Evolutionary conservation across 2,888 invertebrate genomes (phyloP).

Genomic region (Stenoptilia bipunctidactyla): DNA sequence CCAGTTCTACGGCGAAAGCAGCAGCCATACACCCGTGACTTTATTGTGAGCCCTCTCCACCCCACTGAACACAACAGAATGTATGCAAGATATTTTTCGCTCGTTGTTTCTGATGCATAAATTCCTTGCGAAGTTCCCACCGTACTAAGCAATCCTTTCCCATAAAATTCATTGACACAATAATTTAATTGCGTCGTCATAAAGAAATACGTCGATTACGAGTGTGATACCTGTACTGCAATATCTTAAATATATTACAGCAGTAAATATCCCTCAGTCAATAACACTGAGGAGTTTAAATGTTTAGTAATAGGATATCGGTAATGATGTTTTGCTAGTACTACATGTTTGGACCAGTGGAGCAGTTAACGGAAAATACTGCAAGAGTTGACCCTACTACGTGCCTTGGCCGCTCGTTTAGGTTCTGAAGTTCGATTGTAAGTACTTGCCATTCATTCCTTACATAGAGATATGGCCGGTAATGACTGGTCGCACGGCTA

Average conservation of each 20-base stretch:
- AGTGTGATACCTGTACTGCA: too few species aligned
- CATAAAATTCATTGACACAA: not conserved
- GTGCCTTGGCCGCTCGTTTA: slow-evolving; percentile 49
- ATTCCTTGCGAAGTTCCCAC: not conserved
- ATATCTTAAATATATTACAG: too few species aligned
- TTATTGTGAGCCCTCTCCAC: slow-evolving; percentile 12
- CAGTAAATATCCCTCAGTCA: too few species aligned
- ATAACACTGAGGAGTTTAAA: too few species aligned
- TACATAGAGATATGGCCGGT: slow-evolving; percentile 61
- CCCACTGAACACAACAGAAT: not conserved
- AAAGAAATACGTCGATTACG: not conserved
- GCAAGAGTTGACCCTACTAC: slow-evolving; percentile 40
- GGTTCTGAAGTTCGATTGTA: slow-evolving; percentile 46
- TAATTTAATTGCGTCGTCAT: not conserved
- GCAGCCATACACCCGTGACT: slow-evolving; percentile 21
- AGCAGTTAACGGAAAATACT: slow-evolving; percentile 41
- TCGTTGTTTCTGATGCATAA: not conserved
- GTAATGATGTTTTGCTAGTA: too few species aligned
- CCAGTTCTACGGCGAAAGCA: slow-evolving; percentile 49
- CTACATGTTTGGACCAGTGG: slow-evolving; percentile 22
- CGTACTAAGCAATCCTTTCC: not conserved
- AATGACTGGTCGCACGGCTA: slow-evolving; percentile 51
- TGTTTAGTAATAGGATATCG: too few species aligned
- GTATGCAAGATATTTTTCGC: not conserved
- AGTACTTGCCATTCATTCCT: slow-evolving; percentile 60